phyloP scores from a whole-genome alignment of 1,140 invertebrate genomes.

The Macrobrachium rosenbergii region DNA sequence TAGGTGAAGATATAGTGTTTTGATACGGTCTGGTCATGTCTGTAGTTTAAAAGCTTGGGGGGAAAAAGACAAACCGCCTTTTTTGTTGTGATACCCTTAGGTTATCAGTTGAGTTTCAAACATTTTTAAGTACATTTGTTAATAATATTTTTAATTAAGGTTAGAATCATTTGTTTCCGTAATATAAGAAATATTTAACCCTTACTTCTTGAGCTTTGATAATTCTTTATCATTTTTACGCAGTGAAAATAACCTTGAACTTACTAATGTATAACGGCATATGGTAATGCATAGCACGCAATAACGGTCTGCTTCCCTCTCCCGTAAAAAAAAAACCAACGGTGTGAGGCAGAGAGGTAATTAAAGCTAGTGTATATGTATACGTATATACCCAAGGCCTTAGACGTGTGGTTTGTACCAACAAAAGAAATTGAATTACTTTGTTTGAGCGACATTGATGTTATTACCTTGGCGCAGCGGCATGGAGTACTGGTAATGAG shows the following conservation, averaged over 20 bases:
- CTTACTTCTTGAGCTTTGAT: not conserved
- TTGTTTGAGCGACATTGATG: conserved; percentile 43
- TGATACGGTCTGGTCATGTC: too few species aligned
- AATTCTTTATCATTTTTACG: not conserved
- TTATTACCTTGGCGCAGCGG: conserved; percentile 34
- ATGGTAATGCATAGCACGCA: too few species aligned
- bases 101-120: too few species aligned
- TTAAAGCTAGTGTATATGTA: conserved; percentile 4
- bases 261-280: too few species aligned
- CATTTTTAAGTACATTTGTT: too few species aligned
- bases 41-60: too few species aligned
- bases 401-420: not conserved
- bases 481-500: conserved; percentile 27
- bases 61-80: too few species aligned
- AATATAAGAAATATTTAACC: too few species aligned
- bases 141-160: too few species aligned
- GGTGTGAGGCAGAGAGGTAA: not conserved
- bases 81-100: too few species aligned
- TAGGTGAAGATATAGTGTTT: too few species aligned
- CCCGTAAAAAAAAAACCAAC: too few species aligned
- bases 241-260: not conserved
- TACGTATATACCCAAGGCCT: conserved; percentile 2
- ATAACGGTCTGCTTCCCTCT: not conserved
- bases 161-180: not conserved
- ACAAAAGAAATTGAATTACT: conserved; percentile 54